Percentiles rank a stretch among this genome's conserved stretches.
Conservation (phyloP, 1,140 invertebrate genomes). For the Leptinotarsa lineolata region DNA sequence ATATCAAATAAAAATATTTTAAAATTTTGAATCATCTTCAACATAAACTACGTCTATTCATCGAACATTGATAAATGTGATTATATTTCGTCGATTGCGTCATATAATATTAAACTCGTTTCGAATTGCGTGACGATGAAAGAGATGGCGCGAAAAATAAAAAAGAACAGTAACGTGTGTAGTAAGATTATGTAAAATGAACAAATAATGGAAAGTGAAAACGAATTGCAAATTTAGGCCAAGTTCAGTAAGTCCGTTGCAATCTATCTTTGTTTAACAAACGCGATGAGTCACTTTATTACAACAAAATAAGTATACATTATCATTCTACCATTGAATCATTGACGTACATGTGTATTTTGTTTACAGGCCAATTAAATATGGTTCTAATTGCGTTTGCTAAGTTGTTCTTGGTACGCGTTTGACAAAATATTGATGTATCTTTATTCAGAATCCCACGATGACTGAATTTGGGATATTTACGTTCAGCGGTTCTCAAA, state of each 20-base stretch:
- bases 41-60: no score
- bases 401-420: not conserved
- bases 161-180: slow-evolving; percentile 31
- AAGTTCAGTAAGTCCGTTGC: slow-evolving; percentile 36
- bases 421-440: not conserved
- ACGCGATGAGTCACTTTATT: not conserved
- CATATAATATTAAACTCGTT: slow-evolving; percentile 36
- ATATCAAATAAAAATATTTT: no score
- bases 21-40: not conserved
- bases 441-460: no score
- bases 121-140: slow-evolving; percentile 31
- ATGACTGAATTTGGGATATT: no score
- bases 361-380: not conserved
- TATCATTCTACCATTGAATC: slow-evolving; percentile 7
- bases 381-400: not conserved
- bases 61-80: slow-evolving; percentile 17
- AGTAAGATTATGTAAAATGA: slow-evolving; percentile 42
- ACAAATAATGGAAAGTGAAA: slow-evolving; percentile 43
- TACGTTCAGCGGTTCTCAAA: no score
- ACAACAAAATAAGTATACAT: slow-evolving; percentile 11
- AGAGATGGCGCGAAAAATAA: not conserved
- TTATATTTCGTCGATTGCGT: slow-evolving; percentile 33
- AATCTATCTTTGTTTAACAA: slow-evolving; percentile 28
- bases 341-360: not conserved
- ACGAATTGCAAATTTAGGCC: slow-evolving; percentile 37